Evolutionary conservation across 2,888 invertebrate genomes (phyloP).

Genomic region (Strigamia maritima): DNA sequence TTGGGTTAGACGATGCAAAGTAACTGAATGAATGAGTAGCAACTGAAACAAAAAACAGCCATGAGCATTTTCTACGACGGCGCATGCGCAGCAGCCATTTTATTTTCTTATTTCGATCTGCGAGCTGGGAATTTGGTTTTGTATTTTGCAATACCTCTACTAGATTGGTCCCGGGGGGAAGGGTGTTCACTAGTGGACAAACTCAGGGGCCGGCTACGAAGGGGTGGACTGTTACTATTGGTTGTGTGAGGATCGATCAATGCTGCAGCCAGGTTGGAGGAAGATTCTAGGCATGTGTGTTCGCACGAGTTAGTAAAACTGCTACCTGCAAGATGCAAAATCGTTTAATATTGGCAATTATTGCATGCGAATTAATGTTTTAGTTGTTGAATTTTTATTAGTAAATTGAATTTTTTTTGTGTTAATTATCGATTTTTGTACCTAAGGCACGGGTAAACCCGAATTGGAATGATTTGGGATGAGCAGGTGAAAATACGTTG

Average conservation of each 20-base stretch:
- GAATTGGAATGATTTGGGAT: slow-evolving; percentile 56
- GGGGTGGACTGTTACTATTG: slow-evolving; percentile 33
- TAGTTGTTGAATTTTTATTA: no score
- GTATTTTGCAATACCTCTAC: slow-evolving; percentile 28
- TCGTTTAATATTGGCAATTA: no score
- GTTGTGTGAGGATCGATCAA: slow-evolving; percentile 54
- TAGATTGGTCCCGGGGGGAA: slow-evolving; percentile 34
- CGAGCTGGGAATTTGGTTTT: not conserved
- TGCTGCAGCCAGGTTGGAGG: slow-evolving; percentile 61
- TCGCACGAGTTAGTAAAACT: slow-evolving; percentile 40
- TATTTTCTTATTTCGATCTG: no score
- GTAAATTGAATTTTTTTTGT: not conserved
- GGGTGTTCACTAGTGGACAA: slow-evolving; percentile 41
- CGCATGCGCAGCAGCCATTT: not conserved
- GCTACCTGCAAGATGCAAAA: slow-evolving; percentile 35
- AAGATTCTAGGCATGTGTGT: slow-evolving; percentile 47
- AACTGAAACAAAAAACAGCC: slow-evolving; percentile 16
- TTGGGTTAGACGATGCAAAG: slow-evolving; percentile 24
- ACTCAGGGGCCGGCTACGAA: slow-evolving; percentile 39
- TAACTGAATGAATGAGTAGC: slow-evolving; percentile 36
- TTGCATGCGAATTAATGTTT: no score
- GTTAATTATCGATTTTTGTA: slow-evolving; percentile 40
- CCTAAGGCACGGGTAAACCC: slow-evolving; percentile 50
- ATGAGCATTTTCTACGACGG: not conserved
- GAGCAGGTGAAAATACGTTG: slow-evolving; percentile 55